Conservation (phyloP, 2,888 invertebrate species). For the Nomada ferruginata region DNA sequence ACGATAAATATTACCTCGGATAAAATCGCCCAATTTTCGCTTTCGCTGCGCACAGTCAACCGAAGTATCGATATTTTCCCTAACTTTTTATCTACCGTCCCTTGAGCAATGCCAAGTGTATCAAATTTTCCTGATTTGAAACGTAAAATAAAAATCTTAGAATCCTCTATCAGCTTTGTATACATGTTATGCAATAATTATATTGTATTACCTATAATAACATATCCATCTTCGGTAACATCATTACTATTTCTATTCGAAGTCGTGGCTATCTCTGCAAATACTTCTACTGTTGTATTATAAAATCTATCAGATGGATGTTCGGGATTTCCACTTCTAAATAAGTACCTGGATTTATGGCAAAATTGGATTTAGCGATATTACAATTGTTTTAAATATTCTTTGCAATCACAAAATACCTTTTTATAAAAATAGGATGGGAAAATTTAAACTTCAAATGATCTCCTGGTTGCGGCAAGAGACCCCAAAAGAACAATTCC, state of each 20-base stretch:
- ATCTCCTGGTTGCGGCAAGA: constrained; percentile 93
- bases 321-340: constrained; percentile 95
- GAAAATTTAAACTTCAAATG: constrained; percentile 92
- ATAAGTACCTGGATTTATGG: constrained; percentile 88
- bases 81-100: constrained; percentile 87
- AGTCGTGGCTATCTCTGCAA: constrained; percentile 85
- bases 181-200: not conserved
- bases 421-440: constrained; percentile 89
- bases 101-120: constrained; percentile 92
- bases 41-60: constrained; percentile 91
- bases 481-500: constrained; percentile 95
- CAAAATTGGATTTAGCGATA: not conserved
- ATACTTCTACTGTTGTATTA: constrained; percentile 93
- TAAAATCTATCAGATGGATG: constrained; percentile 95
- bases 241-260: constrained; percentile 86
- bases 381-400: not conserved
- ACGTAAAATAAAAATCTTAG: constrained; percentile 3
- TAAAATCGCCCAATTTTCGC: constrained; percentile 95
- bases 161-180: constrained; percentile 12
- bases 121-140: constrained; percentile 88
- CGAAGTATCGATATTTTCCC: constrained; percentile 90
- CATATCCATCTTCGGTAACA: constrained; percentile 88
- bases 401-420: constrained; percentile 83
- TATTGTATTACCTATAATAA: constrained; percentile 86
- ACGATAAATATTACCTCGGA: constrained; percentile 89